phyloP scores from a whole-genome alignment of 1,140 invertebrate species.

The Drosophila fuyamai region DNA sequence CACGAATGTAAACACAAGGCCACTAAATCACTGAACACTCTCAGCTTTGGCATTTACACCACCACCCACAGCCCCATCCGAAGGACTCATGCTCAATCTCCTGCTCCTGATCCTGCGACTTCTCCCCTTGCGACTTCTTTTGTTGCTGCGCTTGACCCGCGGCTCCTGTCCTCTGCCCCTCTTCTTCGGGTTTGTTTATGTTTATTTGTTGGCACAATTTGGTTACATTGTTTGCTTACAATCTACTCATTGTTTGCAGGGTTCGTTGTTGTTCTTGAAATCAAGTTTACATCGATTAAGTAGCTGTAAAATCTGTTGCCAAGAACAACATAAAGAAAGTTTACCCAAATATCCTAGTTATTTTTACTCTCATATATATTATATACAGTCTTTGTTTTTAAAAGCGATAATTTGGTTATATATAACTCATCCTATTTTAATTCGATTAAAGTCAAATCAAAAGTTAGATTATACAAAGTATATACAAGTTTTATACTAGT shows the following conservation, averaged over 20 bases:
- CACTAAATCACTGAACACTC: slow-evolving; percentile 80
- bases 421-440: no score
- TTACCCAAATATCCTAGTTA: not conserved
- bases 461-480: no score
- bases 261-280: slow-evolving; percentile 55
- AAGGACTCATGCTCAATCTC: slow-evolving; percentile 24
- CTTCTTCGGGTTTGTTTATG: slow-evolving; percentile 66
- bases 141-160: slow-evolving; percentile 73
- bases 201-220: slow-evolving; percentile 83
- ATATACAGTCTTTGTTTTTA: no score
- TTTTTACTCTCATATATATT: not conserved
- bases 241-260: slow-evolving; percentile 69
- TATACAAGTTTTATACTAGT: no score
- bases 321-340: slow-evolving; percentile 45
- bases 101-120: slow-evolving; percentile 35
- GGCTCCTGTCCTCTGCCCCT: slow-evolving; percentile 34
- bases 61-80: slow-evolving; percentile 14
- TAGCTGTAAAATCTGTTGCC: slow-evolving; percentile 66
- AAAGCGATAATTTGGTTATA: no score
- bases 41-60: slow-evolving; percentile 72
- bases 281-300: slow-evolving; percentile 78
- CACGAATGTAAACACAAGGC: slow-evolving; percentile 64
- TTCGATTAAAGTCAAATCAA: no score
- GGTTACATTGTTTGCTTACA: slow-evolving; percentile 81
- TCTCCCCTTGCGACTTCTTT: slow-evolving; percentile 63